A percentile compares a stretch with the other conserved stretches of the same genome.
phyloP scores from a whole-genome alignment of 2,113 vertebrate genomes.

The Hemiscyllium ocellatum region DNA sequence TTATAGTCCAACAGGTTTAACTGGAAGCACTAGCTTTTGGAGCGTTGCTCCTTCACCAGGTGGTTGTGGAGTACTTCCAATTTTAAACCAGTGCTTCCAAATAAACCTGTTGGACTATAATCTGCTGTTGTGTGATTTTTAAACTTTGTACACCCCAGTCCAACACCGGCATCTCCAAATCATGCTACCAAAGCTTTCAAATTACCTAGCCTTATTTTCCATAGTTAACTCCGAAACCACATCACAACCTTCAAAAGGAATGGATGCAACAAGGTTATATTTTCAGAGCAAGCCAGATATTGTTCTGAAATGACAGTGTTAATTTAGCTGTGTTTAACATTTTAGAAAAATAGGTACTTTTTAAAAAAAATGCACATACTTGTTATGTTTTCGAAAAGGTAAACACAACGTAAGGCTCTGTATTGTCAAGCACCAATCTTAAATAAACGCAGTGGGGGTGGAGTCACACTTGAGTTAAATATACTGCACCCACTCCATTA shows the following conservation, averaged over 20 bases:
- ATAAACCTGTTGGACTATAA: no score
- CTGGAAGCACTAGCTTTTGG: no score
- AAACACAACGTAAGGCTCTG: neutral
- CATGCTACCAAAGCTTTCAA: neutral
- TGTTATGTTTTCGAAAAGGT: neutral
- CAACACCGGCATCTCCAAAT: no score
- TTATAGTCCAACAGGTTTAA: no score
- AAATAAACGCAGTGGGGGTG: neutral
- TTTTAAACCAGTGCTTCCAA: no score
- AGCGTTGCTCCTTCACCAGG: no score
- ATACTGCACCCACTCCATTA: neutral
- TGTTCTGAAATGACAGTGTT: neutral
- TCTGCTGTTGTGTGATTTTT: no score
- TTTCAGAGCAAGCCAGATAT: neutral
- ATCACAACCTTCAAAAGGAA: neutral
- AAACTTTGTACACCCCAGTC: no score
- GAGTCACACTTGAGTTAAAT: neutral
- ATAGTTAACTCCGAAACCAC: neutral
- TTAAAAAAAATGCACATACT: neutral
- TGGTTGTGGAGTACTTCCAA: no score
- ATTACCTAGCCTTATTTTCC: neutral
- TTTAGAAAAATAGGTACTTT: neutral
- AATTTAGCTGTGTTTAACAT: neutral
- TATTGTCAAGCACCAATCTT: slow-evolving; percentile 5
- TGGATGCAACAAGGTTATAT: neutral